Conservation (phyloP, 2,888 invertebrate species). For the Blastobasis lacticolella region DNA sequence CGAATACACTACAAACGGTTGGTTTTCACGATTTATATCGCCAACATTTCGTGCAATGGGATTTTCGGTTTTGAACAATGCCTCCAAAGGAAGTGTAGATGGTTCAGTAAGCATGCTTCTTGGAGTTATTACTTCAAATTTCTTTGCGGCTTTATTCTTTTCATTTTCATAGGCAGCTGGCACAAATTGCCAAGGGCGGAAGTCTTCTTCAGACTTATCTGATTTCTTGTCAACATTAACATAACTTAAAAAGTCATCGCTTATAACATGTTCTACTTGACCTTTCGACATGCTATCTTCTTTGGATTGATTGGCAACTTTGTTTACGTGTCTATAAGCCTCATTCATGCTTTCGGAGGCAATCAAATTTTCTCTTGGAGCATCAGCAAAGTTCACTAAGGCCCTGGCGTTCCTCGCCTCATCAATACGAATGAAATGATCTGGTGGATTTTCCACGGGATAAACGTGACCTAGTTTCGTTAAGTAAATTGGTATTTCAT, state of each 20-base stretch:
- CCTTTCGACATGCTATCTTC: conserved; percentile 15
- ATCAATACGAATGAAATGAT: conserved; percentile 64
- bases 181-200: conserved; percentile 57
- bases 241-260: conserved; percentile 53
- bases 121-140: conserved; percentile 54
- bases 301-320: conserved; percentile 24
- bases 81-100: conserved; percentile 80
- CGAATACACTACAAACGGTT: conserved; percentile 66
- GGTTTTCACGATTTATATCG: conserved; percentile 28
- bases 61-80: conserved; percentile 75
- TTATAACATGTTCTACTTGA: conserved; percentile 35
- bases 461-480: conserved; percentile 64
- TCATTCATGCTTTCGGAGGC: conserved; percentile 69
- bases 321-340: conserved; percentile 57
- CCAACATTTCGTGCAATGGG: conserved; percentile 42
- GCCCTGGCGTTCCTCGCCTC: conserved; percentile 68
- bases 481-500: conserved; percentile 67
- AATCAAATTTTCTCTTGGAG: conserved; percentile 57
- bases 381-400: conserved; percentile 47
- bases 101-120: conserved; percentile 64
- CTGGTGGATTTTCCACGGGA: conserved; percentile 64
- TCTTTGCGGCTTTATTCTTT: conserved; percentile 38
- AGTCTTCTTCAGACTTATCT: conserved; percentile 33
- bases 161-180: conserved; percentile 68
- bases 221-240: conserved; percentile 53